These are phyloP conservation scores for Sycobia sp. DNA, from an alignment of 1,140 invertebrate species.

Conservation along the genomic window DNA sequence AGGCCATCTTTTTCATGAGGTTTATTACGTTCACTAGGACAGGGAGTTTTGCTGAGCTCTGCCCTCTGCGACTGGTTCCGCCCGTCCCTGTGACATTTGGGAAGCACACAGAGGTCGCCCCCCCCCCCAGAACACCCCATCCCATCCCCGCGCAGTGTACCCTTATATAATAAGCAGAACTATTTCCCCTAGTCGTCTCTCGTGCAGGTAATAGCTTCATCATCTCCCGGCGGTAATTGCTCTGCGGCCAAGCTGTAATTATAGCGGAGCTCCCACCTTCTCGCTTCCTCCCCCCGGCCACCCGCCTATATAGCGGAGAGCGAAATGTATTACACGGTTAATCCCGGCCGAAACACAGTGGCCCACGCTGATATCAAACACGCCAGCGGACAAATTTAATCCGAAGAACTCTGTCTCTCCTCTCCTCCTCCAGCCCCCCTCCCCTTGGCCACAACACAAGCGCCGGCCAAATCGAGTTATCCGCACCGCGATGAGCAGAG, in stretches of 20 bases:
- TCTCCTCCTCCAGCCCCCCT: too few relatives aligned
- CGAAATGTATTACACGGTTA: constrained; percentile 20
- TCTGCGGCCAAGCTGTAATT: constrained; percentile 39
- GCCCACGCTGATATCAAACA: constrained; percentile 4
- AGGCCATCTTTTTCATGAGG: too few relatives aligned
- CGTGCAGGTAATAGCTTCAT: constrained; percentile 48
- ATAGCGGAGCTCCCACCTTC: constrained; percentile 34
- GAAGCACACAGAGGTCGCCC: neutral
- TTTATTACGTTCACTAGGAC: too few relatives aligned
- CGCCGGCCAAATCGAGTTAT: too few relatives aligned
- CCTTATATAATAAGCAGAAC: constrained; percentile 25
- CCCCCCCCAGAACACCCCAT: too few relatives aligned
- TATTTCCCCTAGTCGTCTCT: constrained; percentile 39
- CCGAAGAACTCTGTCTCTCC: too few relatives aligned
- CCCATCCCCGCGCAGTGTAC: too few relatives aligned
- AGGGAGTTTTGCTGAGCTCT: too few relatives aligned
- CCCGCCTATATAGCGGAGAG: neutral
- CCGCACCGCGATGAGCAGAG: too few relatives aligned
- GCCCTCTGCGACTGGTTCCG: neutral
- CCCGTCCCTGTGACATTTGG: neutral
- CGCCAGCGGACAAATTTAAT: constrained; percentile 17
- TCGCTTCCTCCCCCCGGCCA: constrained; percentile 1
- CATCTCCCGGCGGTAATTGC: constrained; percentile 41
- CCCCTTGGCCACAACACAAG: too few relatives aligned
- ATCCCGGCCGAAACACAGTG: constrained; percentile 2